phyloP scores from a whole-genome alignment of 23 tunicate genomes.

The Botrylloides violaceus region DNA sequence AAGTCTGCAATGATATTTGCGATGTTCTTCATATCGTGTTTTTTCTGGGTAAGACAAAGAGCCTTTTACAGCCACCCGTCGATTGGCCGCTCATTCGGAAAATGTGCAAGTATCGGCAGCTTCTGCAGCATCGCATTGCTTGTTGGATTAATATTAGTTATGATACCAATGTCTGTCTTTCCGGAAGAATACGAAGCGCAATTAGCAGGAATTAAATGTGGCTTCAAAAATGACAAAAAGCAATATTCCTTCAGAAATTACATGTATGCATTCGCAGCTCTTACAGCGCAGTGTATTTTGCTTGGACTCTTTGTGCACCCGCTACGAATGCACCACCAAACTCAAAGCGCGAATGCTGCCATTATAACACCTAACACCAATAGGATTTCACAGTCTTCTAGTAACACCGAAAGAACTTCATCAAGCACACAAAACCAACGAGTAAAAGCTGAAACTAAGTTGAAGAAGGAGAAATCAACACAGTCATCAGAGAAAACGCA shows the following conservation, averaged over 20 bases:
- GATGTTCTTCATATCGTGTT: background rate
- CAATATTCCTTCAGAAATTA: constrained; percentile 17
- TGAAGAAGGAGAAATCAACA: background rate
- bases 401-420: background rate
- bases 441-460: background rate
- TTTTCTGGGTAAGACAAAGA: constrained; percentile 15
- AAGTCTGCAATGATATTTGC: constrained; percentile 1
- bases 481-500: background rate
- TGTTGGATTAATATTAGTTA: background rate
- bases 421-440: background rate
- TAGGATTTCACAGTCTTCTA: background rate
- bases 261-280: background rate
- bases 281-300: background rate
- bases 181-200: constrained; percentile 6
- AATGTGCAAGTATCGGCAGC: constrained; percentile 1
- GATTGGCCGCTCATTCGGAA: constrained; percentile 7
- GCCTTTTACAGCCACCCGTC: constrained; percentile 16
- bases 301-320: constrained; percentile 19
- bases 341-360: background rate
- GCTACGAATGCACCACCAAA: background rate
- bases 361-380: too few species aligned
- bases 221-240: constrained; percentile 1
- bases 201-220: background rate
- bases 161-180: constrained; percentile 3
- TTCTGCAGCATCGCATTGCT: background rate